Evolutionary conservation across 1,140 invertebrate species (phyloP), one percentile per base, ranked within the genome.

Genomic region (Helicorthomorpha holstii): DNA sequence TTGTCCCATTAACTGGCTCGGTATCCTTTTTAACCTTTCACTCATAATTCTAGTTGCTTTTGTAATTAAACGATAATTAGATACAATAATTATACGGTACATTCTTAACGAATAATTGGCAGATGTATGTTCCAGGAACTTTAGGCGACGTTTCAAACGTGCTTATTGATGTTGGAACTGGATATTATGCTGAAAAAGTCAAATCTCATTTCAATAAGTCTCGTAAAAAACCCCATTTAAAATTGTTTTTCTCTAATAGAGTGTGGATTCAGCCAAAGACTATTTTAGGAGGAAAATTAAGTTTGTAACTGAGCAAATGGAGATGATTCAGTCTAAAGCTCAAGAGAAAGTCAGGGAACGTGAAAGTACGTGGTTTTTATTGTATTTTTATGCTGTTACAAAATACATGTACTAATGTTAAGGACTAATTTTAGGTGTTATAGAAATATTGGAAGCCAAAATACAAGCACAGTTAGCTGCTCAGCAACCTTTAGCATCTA

Each of bases 61-160:
- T 19, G 19, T 12, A 12, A 19, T 41, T 41, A 12, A 41, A 19
- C 38, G 19, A 12, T 41, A 50, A 41, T 24, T 29, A 55, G 12
- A 12, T 54, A 21, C 1, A 12, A 7, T 22, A 19, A 42, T 46
- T 46, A 19, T 22, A 22, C 12, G 25, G 44, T 46, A 46, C 41
- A 48, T 38, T 42, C 56, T 56, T 29, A 54, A 50, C 41, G 27
- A 55, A 44, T 51, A 7, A 34, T 34, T 7, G 16, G 7, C 47
- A 78, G 76, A 92, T 96, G 83, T 95, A 94, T 72, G 89, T 95
- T 22, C 82, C 87, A 55, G 92, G 91, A 10, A 78, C 77, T 61
- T 71, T 95, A 46, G 73, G 76, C 54, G 81, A 93, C 64, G 76
- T 82, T 16, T 75, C 85, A 51, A 83, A 82, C 66, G 86, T 94